These are phyloP conservation scores for Lycaena phlaeas DNA, from an alignment of 2,888 invertebrate genomes.

Conservation along the genomic window DNA sequence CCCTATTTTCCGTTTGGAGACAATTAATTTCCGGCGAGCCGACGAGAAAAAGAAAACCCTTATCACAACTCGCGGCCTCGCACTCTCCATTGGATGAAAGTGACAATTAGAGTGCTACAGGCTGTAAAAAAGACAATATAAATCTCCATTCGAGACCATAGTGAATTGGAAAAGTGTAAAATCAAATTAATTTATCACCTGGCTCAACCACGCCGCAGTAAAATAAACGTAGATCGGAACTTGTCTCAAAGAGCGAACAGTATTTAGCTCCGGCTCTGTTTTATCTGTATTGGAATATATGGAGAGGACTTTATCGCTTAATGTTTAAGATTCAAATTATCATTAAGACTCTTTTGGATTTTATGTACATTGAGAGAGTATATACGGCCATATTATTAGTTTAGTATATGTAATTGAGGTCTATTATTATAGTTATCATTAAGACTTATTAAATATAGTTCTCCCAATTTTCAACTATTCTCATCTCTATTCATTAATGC, in stretches of 20 bases:
- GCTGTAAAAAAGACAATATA: constrained; percentile 20
- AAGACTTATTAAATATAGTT: no score
- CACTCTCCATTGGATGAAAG: constrained; percentile 48
- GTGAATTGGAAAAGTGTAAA: constrained; percentile 9
- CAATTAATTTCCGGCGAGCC: constrained; percentile 66
- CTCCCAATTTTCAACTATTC: no score
- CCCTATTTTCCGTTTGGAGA: constrained; percentile 72
- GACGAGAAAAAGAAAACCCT: constrained; percentile 65
- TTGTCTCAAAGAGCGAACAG: constrained; percentile 1
- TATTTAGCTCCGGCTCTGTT: constrained; percentile 3
- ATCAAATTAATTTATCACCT: constrained; percentile 8
- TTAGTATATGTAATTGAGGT: no score
- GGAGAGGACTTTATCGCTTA: constrained; percentile 1
- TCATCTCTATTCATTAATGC: no score
- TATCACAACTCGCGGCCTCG: constrained; percentile 51
- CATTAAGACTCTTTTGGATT: neutral
- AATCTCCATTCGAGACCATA: constrained; percentile 5
- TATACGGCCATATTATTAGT: no score
- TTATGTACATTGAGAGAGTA: constrained; percentile 3
- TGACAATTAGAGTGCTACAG: constrained; percentile 46
- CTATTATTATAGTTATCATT: no score
- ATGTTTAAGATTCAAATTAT: constrained; percentile 1
- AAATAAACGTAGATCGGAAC: neutral
- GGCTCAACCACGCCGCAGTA: neutral
- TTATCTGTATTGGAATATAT: constrained; percentile 8